Evolutionary conservation across 2,797 vertebrate species (phyloP), one percentile per base, ranked within the genome.

Genomic region (Tragopan temminckii): DNA sequence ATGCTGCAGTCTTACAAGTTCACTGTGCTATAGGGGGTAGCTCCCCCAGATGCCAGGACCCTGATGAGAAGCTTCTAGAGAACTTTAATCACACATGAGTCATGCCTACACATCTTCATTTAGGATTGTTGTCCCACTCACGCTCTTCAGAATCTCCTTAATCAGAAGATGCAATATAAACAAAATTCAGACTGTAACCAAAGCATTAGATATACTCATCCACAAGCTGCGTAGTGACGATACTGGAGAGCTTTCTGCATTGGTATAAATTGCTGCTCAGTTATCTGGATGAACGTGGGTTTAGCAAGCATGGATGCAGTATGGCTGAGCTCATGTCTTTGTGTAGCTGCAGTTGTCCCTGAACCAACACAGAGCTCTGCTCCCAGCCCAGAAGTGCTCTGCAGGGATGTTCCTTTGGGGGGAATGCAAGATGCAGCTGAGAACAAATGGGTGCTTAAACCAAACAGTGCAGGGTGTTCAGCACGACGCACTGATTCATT

Each of bases 51-150:
- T 6, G 33, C 31, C 20, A 12, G 52, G 27, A 62, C 45, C 68
- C 61, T 0, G 1, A 9, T 3, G n/a, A 48, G 42, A 25, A 57
- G 13, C 33, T 43, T 29, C 71, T 33, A 0, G 1, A 40, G 36
- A 57, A 57, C 40, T 52, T 35, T 15, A 23, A 5, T 5, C n/a
- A 13, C 31, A 7, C 19, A 2, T 23, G 31, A 25, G 4, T 58
- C 80, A 58, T 2, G 25, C 31, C 52, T 9, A 35, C 24, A 5
- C 1, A 4, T 18, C 46, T 13, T 15, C 31, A 11, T 14, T 57
- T 23, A 45, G 25, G 31, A 13, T 18, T 11, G 29, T 1, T 58
- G 35, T 29, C 50, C 68, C 19, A 4, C 7, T 14, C 21, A 4
- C 4, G 12, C n/a, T 29, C 24, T 72, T 50, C 40, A 27, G 2